Conservation (phyloP, 2,888 invertebrate genomes). For the Masnerella sp. region DNA sequence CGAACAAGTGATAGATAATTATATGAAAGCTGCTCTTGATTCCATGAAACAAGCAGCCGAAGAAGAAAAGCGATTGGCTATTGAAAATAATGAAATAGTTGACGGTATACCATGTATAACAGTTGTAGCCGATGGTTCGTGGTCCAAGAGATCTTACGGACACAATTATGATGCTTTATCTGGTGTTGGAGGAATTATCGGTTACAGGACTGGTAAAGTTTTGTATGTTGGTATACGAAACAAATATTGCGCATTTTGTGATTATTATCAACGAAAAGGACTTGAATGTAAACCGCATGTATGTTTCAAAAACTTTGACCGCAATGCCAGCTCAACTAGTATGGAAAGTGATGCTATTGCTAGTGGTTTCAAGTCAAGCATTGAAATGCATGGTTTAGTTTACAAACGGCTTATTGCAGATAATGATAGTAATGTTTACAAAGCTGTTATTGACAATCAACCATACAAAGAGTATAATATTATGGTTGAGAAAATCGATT, state of each 20-base stretch:
- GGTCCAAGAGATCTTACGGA: slow-evolving; percentile 39
- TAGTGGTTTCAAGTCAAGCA: slow-evolving; percentile 53
- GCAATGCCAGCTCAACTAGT: slow-evolving; percentile 9
- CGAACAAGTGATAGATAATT: slow-evolving; percentile 16
- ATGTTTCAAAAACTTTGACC: slow-evolving; percentile 65
- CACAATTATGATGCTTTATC: slow-evolving; percentile 32
- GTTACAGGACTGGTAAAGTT: slow-evolving; percentile 26
- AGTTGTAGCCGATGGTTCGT: slow-evolving; percentile 48
- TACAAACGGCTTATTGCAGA: slow-evolving; percentile 56
- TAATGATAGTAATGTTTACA: slow-evolving; percentile 70
- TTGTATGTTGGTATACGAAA: slow-evolving; percentile 12
- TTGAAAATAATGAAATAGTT: slow-evolving; percentile 27
- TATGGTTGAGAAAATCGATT: slow-evolving; percentile 52
- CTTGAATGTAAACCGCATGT: slow-evolving; percentile 46
- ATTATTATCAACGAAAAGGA: slow-evolving; percentile 36
- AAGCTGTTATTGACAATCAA: slow-evolving; percentile 62
- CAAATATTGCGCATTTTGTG: slow-evolving; percentile 18
- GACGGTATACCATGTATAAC: slow-evolving; percentile 49
- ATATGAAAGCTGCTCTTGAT: slow-evolving; percentile 3
- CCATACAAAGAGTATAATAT: slow-evolving; percentile 58
- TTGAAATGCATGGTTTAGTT: slow-evolving; percentile 52
- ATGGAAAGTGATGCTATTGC: slow-evolving; percentile 53
- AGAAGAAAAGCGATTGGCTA: slow-evolving; percentile 44
- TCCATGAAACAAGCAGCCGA: slow-evolving; percentile 41
- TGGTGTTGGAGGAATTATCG: slow-evolving; percentile 21